Conservation (phyloP, 2,113 vertebrate genomes). For the Oryctolagus cuniculus region DNA sequence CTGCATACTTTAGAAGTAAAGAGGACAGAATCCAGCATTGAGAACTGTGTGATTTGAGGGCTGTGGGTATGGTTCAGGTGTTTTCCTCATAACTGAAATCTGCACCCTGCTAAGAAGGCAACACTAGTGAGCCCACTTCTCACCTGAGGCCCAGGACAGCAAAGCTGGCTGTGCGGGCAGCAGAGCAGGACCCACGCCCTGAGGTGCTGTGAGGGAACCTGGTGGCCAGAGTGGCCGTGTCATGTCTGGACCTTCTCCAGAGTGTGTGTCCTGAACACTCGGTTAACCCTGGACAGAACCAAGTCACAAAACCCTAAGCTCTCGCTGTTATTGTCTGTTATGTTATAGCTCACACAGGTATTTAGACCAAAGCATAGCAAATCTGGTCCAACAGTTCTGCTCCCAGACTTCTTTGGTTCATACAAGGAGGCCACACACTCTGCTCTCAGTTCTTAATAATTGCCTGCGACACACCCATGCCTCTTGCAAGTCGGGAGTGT, state of each 20-base stretch:
- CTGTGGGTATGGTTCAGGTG: neutral
- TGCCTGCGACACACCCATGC: slow-evolving; percentile 31
- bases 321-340: neutral
- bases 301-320: neutral
- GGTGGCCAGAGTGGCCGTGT: neutral
- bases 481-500: neutral
- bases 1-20: neutral
- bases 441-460: neutral
- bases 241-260: neutral
- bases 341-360: neutral
- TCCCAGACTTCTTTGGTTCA: slow-evolving; percentile 10
- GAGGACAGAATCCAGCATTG: neutral
- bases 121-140: neutral
- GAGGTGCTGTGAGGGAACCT: neutral
- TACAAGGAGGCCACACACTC: slow-evolving; percentile 11
- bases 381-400: neutral
- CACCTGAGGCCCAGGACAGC: neutral
- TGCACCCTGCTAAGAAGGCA: neutral
- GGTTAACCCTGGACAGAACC: neutral
- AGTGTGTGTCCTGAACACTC: neutral
- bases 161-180: neutral
- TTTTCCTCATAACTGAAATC: neutral
- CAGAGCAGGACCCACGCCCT: neutral
- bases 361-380: slow-evolving; percentile 8
- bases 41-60: neutral